Conservation (phyloP, 2,113 vertebrate genomes). For the Saccopteryx bilineata region DNA sequence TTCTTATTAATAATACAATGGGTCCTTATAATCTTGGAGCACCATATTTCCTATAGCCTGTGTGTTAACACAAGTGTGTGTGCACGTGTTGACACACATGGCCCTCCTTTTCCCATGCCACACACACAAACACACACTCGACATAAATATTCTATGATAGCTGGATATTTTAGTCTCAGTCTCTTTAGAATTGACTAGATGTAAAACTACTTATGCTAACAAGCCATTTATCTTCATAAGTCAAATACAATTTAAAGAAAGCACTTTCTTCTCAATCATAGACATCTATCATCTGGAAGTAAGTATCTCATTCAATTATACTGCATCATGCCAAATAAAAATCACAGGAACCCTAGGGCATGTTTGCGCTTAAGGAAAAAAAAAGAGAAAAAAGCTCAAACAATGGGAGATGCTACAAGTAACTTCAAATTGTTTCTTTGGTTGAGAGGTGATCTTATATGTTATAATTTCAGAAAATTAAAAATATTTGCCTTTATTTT, state of each 20-base stretch:
- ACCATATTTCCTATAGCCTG: not conserved
- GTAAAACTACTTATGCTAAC: constrained; percentile 56
- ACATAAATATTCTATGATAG: constrained; percentile 26
- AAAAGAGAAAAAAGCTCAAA: not conserved
- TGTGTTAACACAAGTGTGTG: not conserved
- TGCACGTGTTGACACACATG: not conserved
- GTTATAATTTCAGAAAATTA: not conserved
- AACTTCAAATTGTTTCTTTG: constrained; percentile 16
- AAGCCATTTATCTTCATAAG: constrained; percentile 74
- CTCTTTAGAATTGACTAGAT: constrained; percentile 57
- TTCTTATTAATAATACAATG: not conserved
- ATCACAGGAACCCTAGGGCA: constrained; percentile 39
- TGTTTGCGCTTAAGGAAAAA: constrained; percentile 16
- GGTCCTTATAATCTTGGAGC: not conserved
- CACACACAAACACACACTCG: not conserved
- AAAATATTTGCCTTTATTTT: constrained; percentile 38
- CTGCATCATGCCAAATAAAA: constrained; percentile 51
- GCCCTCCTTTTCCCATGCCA: not conserved
- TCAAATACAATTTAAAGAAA: constrained; percentile 70
- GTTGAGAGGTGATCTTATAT: constrained; percentile 25
- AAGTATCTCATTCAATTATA: constrained; percentile 70
- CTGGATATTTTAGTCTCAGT: constrained; percentile 33
- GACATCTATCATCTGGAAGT: constrained; percentile 59
- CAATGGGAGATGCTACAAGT: not conserved
- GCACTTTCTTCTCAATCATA: constrained; percentile 65